Evolutionary conservation across 2,113 vertebrate species (phyloP), one percentile per base, ranked within the genome.

Genomic region (Danionella cerebrum): DNA sequence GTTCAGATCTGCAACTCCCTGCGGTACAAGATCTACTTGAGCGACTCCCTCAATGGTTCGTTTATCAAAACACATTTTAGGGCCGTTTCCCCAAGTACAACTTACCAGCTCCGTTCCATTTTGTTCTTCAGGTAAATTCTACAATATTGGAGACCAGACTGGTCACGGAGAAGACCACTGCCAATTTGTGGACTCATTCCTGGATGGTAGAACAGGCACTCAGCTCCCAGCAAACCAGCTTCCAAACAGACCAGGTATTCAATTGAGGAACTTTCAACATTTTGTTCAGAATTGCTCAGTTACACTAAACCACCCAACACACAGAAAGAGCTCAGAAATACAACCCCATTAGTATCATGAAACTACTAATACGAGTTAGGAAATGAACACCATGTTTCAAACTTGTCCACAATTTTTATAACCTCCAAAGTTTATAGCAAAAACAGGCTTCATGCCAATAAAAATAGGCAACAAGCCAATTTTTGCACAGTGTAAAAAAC

Each of bases 131-230:
- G 96, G 96, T 80, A 89, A 89, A 82, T 98, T 96, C 89, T 90
- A 94, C 82, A 93, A 97, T 83, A 93, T 98, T 69, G 96, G 96
- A 5, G 94, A 98, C 80, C 93, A 95, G 86, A 89, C 92, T 2
- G 96, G 95, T 27, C 89, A 94, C 1, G 93, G 96, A n/a, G 96
- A 98, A 79, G 96, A 98, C 72, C 96, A 98, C 73, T 98, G 96
- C 76, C 96, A 98, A 75, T 98, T 98, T 33, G 96, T 97, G n/a
- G 96, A 98, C 53, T 97, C 94, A 0, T 98, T 96, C 81, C 85
- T 98, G 75, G 95, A 98, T 47, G 96, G 96, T 45, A 86, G 88
- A 58, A 98, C 96, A 0, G 96, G 96, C 44, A 83, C 85, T 50
- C 92, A 93, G 57, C 77, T 90, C 18, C 73, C 53, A 35, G 79